Conservation (phyloP, 2,888 invertebrate species). For the Sisyra nigra region DNA sequence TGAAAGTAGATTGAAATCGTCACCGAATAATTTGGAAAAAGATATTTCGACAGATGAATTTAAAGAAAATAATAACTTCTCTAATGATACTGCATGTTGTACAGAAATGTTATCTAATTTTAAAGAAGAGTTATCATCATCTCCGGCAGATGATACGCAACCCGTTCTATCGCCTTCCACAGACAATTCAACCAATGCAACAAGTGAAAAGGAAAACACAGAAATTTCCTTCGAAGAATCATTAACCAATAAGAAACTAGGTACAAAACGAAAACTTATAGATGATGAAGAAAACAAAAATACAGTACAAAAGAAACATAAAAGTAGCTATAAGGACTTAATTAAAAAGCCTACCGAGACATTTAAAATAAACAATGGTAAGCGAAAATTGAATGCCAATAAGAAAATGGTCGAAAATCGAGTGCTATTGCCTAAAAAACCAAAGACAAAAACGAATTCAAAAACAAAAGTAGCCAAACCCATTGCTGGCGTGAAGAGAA, state of each 20-base stretch:
- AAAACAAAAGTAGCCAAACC: slow-evolving; percentile 12
- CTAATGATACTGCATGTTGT: background rate
- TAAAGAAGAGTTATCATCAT: slow-evolving; percentile 2
- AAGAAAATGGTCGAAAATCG: slow-evolving; percentile 10
- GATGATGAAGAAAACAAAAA: slow-evolving; percentile 16
- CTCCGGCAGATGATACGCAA: background rate
- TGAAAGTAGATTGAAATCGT: too few relatives aligned
- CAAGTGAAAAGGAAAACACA: background rate
- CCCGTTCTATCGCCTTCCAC: background rate
- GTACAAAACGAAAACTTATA: slow-evolving; percentile 31
- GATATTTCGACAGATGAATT: background rate
- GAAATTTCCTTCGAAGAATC: background rate
- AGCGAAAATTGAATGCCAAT: slow-evolving; percentile 25
- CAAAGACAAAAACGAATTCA: slow-evolving; percentile 10
- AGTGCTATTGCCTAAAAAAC: slow-evolving; percentile 10
- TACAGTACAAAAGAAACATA: slow-evolving; percentile 17
- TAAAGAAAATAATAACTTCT: background rate
- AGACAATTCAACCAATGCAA: background rate
- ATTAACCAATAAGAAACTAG: background rate
- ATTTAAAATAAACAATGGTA: slow-evolving; percentile 28
- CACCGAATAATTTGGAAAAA: too few relatives aligned
- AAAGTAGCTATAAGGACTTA: slow-evolving; percentile 26
- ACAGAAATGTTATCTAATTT: background rate
- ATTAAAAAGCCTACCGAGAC: slow-evolving; percentile 31
- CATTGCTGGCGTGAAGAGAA: slow-evolving; percentile 27